Conservation (phyloP, 2,888 invertebrate genomes). For the Boloria euphrosyne region DNA sequence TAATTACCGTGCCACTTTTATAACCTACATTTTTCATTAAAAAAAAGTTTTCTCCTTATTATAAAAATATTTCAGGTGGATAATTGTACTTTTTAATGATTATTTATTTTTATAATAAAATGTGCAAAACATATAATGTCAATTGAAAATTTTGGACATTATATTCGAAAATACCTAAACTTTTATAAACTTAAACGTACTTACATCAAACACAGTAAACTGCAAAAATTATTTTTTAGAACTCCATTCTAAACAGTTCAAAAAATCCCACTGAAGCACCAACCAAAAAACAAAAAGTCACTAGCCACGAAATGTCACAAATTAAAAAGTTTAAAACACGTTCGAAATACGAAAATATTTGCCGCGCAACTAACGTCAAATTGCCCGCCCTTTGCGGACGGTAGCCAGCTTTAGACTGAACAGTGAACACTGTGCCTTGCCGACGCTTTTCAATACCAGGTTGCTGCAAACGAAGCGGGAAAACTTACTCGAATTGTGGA, state of each 20-base stretch:
- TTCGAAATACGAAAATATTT: slow-evolving; percentile 22
- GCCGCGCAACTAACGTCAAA: slow-evolving; percentile 14
- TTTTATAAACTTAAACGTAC: neutral
- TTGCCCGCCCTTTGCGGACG: slow-evolving; percentile 38
- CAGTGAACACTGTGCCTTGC: slow-evolving; percentile 33
- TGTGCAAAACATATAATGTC: too few species aligned
- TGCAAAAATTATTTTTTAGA: neutral
- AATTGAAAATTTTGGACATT: too few species aligned
- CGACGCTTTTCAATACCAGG: slow-evolving; percentile 5
- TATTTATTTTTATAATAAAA: too few species aligned
- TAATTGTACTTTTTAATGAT: too few species aligned
- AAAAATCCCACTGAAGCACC: neutral
- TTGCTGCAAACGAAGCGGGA: slow-evolving; percentile 32
- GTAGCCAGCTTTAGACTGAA: slow-evolving; percentile 42
- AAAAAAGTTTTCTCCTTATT: too few species aligned
- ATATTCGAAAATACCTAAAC: neutral
- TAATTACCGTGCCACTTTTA: too few species aligned
- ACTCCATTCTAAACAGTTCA: neutral
- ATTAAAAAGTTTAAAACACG: slow-evolving; percentile 13
- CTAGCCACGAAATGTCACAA: neutral
- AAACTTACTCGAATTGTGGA: slow-evolving; percentile 35
- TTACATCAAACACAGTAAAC: neutral
- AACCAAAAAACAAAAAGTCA: neutral
- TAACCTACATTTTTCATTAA: too few species aligned
- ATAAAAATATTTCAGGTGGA: too few species aligned